These are phyloP conservation scores for Neodiprion virginianus DNA, from an alignment of 1,140 invertebrate genomes.

Conservation along the genomic window DNA sequence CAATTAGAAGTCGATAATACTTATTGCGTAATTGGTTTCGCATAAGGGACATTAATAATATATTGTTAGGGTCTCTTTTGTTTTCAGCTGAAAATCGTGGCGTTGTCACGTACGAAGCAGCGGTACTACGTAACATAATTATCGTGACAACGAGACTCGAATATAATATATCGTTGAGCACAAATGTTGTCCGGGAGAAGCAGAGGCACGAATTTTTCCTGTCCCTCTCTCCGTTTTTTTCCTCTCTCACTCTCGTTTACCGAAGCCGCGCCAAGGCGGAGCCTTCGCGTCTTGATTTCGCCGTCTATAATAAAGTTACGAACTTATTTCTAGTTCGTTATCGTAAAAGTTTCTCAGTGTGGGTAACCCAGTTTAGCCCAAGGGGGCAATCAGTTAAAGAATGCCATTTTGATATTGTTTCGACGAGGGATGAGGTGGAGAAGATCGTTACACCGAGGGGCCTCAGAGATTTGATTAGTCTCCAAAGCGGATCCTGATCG, in stretches of 20 bases:
- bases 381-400: slow-evolving; percentile 49
- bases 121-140: too few relatives aligned
- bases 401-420: slow-evolving; percentile 48
- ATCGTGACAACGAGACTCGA: too few relatives aligned
- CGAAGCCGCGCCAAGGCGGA: slow-evolving; percentile 21
- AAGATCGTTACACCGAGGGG: slow-evolving; percentile 22
- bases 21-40: too few relatives aligned
- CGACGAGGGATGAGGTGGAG: slow-evolving; percentile 23
- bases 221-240: slow-evolving; percentile 4
- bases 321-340: slow-evolving; percentile 51
- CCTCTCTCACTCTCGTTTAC: slow-evolving; percentile 22
- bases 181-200: background rate
- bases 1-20: too few relatives aligned
- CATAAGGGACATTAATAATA: slow-evolving; percentile 14
- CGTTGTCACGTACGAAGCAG: too few relatives aligned
- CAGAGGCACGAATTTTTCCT: background rate
- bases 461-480: slow-evolving; percentile 44
- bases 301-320: slow-evolving; percentile 45
- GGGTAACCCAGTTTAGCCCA: slow-evolving; percentile 36
- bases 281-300: slow-evolving; percentile 5
- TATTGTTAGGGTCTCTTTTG: background rate
- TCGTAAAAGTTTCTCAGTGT: slow-evolving; percentile 45
- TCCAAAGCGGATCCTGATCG: slow-evolving; percentile 22
- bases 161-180: too few relatives aligned
- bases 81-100: background rate